These are phyloP conservation scores for Todiramphus chloris DNA, from an alignment of 2,113 vertebrate species.

Conservation along the genomic window DNA sequence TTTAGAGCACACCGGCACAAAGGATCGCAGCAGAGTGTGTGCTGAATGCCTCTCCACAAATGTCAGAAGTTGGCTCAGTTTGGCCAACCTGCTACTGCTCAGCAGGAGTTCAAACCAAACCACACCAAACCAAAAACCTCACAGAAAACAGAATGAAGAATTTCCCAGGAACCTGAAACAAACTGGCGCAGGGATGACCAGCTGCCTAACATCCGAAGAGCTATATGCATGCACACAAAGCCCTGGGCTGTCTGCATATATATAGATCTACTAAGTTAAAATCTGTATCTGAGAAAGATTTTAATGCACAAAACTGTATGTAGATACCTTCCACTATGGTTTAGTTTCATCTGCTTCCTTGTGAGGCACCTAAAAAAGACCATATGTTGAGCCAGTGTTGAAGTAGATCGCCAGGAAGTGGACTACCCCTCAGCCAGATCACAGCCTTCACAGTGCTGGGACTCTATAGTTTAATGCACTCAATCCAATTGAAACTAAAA, in stretches of 20 bases:
- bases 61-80: background rate
- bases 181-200: background rate
- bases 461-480: background rate
- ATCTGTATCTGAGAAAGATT: background rate
- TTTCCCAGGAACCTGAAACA: background rate
- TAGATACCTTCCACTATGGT: background rate
- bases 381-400: background rate
- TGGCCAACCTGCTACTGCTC: background rate
- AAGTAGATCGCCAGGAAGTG: background rate
- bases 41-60: background rate
- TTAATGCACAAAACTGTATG: background rate
- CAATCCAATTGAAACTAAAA: background rate
- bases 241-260: background rate
- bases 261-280: background rate
- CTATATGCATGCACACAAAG: fast-evolving
- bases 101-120: background rate
- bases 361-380: background rate
- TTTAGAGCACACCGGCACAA: background rate
- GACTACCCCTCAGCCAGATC: background rate
- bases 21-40: background rate
- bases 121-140: background rate
- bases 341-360: background rate
- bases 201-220: background rate
- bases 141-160: background rate
- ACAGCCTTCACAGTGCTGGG: fast-evolving